Conservation (phyloP, 2,797 vertebrate genomes). For the Fistularia commersonii region DNA sequence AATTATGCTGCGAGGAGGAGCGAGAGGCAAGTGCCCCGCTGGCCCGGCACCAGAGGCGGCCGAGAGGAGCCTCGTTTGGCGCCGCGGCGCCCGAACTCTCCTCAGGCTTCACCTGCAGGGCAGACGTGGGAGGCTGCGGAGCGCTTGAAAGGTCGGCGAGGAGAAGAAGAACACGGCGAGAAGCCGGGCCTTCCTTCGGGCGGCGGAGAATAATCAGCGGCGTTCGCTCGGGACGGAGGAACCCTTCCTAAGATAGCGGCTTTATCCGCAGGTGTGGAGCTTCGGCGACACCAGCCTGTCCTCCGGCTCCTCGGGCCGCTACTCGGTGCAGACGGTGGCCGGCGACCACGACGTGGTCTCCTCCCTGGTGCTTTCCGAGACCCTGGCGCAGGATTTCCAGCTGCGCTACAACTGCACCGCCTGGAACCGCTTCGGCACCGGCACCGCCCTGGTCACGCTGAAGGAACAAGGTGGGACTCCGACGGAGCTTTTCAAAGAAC, state of each 20-base stretch:
- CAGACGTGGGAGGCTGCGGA: conserved; percentile 60
- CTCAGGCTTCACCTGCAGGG: conserved; percentile 63
- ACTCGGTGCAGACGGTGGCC: conserved; percentile 84
- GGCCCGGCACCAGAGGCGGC: conserved; percentile 33
- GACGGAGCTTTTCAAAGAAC: conserved; percentile 2
- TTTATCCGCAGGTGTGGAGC: conserved; percentile 81
- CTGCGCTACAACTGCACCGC: conserved; percentile 74
- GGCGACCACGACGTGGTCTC: conserved; percentile 80
- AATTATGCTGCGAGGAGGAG: conserved; percentile 75
- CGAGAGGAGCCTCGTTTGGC: conserved; percentile 47
- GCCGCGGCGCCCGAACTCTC: conserved; percentile 50
- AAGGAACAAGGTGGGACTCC: conserved; percentile 63
- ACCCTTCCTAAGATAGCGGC: conserved; percentile 7
- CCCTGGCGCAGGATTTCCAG: conserved; percentile 80
- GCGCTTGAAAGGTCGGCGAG: conserved; percentile 44
- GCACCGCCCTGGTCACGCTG: conserved; percentile 62
- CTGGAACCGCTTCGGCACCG: conserved; percentile 71
- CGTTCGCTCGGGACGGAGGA: too few relatives aligned
- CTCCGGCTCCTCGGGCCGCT: conserved; percentile 80
- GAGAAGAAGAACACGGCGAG: conserved; percentile 26
- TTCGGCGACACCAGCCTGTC: conserved; percentile 83
- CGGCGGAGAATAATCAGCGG: too few relatives aligned
- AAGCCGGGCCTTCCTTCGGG: conserved; percentile 23
- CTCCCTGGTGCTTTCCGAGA: conserved; percentile 82
- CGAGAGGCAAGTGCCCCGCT: conserved; percentile 61